Percentiles rank a stretch among this genome's conserved stretches.
phyloP scores from a whole-genome alignment of 1,140 invertebrate genomes.

The Eumaeus atala region DNA sequence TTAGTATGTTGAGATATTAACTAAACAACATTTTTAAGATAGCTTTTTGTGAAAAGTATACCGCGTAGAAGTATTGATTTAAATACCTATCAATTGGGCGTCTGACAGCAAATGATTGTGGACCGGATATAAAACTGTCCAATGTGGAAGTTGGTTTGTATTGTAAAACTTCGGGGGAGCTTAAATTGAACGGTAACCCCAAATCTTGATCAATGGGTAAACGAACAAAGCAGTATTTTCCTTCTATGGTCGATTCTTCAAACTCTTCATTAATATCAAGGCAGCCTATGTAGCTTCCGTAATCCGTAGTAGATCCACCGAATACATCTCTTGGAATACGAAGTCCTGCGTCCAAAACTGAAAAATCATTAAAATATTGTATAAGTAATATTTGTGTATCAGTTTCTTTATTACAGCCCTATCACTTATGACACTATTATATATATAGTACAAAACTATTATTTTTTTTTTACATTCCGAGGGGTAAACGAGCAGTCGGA shows the following conservation, averaged over 20 bases:
- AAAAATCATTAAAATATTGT: not conserved
- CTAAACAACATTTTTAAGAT: not conserved
- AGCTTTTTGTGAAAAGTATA: not conserved
- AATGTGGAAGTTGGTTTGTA: not conserved
- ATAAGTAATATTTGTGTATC: not conserved
- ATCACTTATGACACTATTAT: no score
- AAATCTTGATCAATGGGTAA: slow-evolving; percentile 30
- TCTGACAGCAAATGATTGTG: slow-evolving; percentile 5
- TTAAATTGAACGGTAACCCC: slow-evolving; percentile 18
- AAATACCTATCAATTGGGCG: slow-evolving; percentile 7
- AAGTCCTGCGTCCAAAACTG: slow-evolving; percentile 15
- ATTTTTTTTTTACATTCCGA: no score
- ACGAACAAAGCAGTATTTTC: slow-evolving; percentile 41
- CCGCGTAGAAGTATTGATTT: no score
- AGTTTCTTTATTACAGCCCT: no score
- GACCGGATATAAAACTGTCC: slow-evolving; percentile 10
- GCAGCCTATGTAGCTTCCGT: slow-evolving; percentile 48
- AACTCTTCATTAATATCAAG: slow-evolving; percentile 28
- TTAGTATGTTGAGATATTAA: no score
- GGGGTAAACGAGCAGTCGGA: no score
- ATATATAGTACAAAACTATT: no score
- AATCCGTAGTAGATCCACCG: slow-evolving; percentile 28
- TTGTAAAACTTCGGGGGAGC: not conserved
- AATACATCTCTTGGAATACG: slow-evolving; percentile 17
- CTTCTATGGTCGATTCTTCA: slow-evolving; percentile 34